phyloP scores from a whole-genome alignment of 2,113 vertebrate species.

The Pteropus alecto region DNA sequence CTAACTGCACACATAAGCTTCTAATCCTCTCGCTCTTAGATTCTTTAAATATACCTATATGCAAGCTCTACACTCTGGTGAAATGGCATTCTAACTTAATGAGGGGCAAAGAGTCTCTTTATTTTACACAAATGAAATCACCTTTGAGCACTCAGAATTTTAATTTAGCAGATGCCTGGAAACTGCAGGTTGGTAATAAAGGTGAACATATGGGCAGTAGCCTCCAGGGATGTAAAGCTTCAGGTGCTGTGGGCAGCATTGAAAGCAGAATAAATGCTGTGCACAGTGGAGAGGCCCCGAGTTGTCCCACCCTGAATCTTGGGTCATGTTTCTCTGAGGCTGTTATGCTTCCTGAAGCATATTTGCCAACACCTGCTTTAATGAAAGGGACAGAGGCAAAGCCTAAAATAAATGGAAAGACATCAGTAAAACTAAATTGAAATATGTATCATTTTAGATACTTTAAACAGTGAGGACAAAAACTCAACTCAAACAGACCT shows the following conservation, averaged over 20 bases:
- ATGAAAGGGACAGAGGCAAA: background rate
- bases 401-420: background rate
- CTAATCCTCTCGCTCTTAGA: background rate
- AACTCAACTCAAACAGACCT: background rate
- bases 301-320: background rate
- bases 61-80: background rate
- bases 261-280: background rate
- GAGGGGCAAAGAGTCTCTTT: background rate
- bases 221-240: conserved; percentile 19
- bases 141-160: background rate
- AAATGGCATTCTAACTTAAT: conserved; percentile 25
- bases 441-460: background rate
- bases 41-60: background rate
- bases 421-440: background rate
- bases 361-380: background rate
- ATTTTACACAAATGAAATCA: conserved; percentile 18
- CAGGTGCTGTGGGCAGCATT: background rate
- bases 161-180: conserved; percentile 56
- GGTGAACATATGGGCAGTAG: conserved; percentile 44
- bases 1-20: background rate
- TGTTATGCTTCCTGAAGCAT: background rate
- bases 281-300: background rate
- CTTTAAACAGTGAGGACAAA: background rate
- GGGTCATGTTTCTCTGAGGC: background rate
- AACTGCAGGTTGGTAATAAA: conserved; percentile 49